Evolutionary conservation across 2,888 invertebrate species (phyloP), one percentile per base, ranked within the genome.

Genomic region (Pelosia muscerda): DNA sequence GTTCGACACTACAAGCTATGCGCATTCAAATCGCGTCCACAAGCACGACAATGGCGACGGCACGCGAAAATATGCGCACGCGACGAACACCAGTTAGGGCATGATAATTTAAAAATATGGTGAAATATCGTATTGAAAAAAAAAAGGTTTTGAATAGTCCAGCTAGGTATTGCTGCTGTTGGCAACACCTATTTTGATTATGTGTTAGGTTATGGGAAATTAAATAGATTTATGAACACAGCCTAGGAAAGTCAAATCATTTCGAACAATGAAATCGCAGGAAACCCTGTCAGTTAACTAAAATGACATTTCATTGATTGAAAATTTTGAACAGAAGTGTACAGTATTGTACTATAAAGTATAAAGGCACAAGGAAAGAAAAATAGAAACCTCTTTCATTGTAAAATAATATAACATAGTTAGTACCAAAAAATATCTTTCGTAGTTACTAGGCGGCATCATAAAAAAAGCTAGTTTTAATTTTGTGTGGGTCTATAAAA

Each of bases 31-130:
- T 71, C 88, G 90, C 91, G 91, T 92, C 80, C 82, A 70, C 68
- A 69, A 78, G 83, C 79, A 81, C 86, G 84, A 90, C 90, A 89
- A 89, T 89, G 88, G 87, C 88, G 85, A 68, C 80, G 86, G 88
- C 81, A 92, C 92, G 93, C 89, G 89, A 84, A 92, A 84, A 88
- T 92, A 93, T 93, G 92, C 86, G 92, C 88, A 88, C 90, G 87
- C 87, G 88, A 84, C 76, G 77, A 72, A 60, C 78, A 73, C 79
- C 71, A 81, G 74, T 76, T 81, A 77, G 78, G 77, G 79, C 76
- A 73, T 69, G 68, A 75, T 76, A 73, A 79, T 77, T 79, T 72
- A 79, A 63, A 73, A 63, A 73, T 68, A 74, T 81, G 78, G 75
- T 69, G 78, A 81, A 82, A 80, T 80, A 74, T 74, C 73, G 73